Evolutionary conservation across 2,113 vertebrate genomes (phyloP).

Genomic region (Rynchops niger): DNA sequence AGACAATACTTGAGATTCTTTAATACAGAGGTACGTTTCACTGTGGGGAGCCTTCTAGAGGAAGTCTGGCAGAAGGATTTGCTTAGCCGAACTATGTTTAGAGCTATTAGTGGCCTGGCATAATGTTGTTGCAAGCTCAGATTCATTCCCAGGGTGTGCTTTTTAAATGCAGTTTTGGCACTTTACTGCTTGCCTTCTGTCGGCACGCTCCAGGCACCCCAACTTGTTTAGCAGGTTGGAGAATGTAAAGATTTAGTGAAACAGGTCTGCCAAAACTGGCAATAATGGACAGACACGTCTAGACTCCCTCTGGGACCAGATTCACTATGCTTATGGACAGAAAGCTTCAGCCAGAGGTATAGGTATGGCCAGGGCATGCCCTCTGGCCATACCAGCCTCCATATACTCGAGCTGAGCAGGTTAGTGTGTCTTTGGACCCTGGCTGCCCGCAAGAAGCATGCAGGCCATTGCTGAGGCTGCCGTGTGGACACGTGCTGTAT

Average conservation of each 20-base stretch:
- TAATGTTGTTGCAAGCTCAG: neutral
- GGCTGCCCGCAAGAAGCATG: neutral
- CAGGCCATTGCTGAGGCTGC: neutral
- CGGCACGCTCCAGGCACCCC: neutral
- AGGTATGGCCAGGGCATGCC: neutral
- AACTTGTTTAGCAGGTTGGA: neutral
- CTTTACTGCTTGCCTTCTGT: neutral
- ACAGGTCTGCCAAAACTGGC: neutral
- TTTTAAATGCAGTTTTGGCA: neutral
- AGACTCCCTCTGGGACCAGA: neutral
- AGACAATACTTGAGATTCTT: neutral
- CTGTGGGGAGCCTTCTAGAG: neutral
- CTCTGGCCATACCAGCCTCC: neutral
- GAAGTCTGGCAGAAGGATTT: neutral
- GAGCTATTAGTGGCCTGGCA: neutral
- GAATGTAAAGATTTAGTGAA: neutral
- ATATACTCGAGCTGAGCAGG: neutral
- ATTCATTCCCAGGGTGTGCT: neutral
- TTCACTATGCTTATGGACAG: neutral
- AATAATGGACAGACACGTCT: neutral
- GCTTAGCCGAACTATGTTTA: neutral
- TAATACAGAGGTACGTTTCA: fast-evolving
- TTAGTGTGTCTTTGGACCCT: neutral
- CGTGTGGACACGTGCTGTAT: fast-evolving
- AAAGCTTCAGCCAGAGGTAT: neutral